phyloP scores from a whole-genome alignment of 2,113 vertebrate species.

The Nettapus auritus region DNA sequence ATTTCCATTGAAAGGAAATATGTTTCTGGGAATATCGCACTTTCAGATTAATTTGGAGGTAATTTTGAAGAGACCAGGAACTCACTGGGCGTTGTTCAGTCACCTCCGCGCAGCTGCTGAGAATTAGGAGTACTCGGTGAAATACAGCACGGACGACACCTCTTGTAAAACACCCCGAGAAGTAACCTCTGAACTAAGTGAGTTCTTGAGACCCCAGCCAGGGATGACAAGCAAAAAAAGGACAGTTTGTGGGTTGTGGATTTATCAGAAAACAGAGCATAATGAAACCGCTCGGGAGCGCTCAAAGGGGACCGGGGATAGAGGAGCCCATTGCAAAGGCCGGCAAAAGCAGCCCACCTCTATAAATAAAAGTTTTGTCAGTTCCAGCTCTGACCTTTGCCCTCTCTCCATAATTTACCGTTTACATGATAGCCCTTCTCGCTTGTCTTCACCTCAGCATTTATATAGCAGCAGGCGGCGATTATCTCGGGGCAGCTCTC shows the following conservation, averaged over 20 bases:
- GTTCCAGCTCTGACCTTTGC: background rate
- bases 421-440: slow-evolving; percentile 5
- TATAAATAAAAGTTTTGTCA: background rate
- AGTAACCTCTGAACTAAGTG: background rate
- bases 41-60: background rate
- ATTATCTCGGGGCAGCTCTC: slow-evolving; percentile 45
- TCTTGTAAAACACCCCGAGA: background rate
- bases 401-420: slow-evolving; percentile 1
- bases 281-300: background rate
- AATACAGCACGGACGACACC: background rate
- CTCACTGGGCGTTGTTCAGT: fast-evolving
- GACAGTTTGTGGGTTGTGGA: background rate
- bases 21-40: background rate
- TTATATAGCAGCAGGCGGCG: slow-evolving; percentile 49
- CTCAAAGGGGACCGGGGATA: fast-evolving
- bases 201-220: background rate
- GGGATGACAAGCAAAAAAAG: background rate
- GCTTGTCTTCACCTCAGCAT: slow-evolving; percentile 55
- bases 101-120: background rate
- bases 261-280: background rate
- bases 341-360: background rate
- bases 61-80: background rate
- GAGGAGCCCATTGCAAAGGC: background rate
- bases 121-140: background rate
- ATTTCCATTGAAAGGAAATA: background rate